Conservation (phyloP, 2,888 invertebrate genomes). For the Ceratothoa steindachneri region DNA sequence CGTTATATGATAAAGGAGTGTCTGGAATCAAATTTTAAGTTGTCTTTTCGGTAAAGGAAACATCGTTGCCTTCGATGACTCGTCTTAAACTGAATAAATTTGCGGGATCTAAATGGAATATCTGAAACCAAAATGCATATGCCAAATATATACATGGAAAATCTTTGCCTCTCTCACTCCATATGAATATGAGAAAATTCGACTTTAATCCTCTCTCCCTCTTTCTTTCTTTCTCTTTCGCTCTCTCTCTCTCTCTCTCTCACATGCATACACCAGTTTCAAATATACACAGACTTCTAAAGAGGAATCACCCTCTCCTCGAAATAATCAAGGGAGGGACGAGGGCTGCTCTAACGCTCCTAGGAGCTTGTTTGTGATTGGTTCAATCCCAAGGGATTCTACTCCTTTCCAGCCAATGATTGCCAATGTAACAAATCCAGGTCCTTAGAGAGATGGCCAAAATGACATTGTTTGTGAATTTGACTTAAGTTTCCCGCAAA, state of each 20-base stretch:
- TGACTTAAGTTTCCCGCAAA: slow-evolving; percentile 1
- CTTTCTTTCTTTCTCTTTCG: background rate
- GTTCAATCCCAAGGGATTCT: slow-evolving; percentile 30
- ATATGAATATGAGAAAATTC: background rate
- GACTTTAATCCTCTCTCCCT: background rate
- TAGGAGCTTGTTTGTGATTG: slow-evolving; percentile 44
- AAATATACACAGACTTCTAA: slow-evolving; percentile 1
- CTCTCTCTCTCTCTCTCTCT: background rate
- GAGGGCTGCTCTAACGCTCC: slow-evolving; percentile 5
- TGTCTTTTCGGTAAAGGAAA: no score
- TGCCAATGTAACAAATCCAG: slow-evolving; percentile 45
- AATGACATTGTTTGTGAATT: slow-evolving; percentile 40
- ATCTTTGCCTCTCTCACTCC: no score
- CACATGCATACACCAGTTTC: background rate
- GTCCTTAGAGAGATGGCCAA: slow-evolving; percentile 25
- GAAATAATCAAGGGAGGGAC: slow-evolving; percentile 1
- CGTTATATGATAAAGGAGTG: background rate
- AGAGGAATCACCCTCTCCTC: background rate
- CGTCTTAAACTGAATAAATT: background rate
- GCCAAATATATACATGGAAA: background rate
- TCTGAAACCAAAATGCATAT: background rate
- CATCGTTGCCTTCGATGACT: background rate
- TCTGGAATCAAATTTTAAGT: background rate
- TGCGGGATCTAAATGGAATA: background rate
- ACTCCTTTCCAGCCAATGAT: slow-evolving; percentile 45